phyloP scores from a whole-genome alignment of 2,797 vertebrate genomes.

The Notolabrus celidotus region DNA sequence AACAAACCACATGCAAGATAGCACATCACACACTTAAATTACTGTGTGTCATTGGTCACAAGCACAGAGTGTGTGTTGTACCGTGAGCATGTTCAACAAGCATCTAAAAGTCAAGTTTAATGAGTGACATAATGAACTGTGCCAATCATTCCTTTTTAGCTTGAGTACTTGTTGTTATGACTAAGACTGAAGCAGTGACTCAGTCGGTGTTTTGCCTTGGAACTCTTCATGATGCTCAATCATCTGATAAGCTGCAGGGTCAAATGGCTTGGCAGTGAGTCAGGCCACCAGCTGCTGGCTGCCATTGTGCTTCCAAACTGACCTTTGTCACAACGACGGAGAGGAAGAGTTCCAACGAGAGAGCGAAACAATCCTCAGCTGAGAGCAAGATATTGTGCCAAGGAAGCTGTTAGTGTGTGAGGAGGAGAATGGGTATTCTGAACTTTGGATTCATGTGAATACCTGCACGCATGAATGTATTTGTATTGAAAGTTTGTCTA shows the following conservation, averaged over 20 bases:
- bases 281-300: constrained; percentile 66
- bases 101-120: neutral
- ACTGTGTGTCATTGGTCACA: neutral
- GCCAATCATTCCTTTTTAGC: neutral
- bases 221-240: constrained; percentile 44
- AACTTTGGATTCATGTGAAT: constrained; percentile 5
- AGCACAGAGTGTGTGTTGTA: neutral
- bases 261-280: constrained; percentile 62
- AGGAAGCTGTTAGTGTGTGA: neutral
- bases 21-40: neutral
- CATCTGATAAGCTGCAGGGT: constrained; percentile 46
- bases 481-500: neutral
- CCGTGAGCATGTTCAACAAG: constrained; percentile 2
- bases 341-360: constrained; percentile 39
- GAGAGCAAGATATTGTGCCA: constrained; percentile 40
- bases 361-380: constrained; percentile 50
- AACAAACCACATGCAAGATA: constrained; percentile 1
- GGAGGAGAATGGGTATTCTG: neutral
- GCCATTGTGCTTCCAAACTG: constrained; percentile 66
- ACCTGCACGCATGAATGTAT: neutral
- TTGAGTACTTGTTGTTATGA: constrained; percentile 30
- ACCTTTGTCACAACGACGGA: constrained; percentile 64
- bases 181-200: constrained; percentile 39
- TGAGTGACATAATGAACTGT: neutral
- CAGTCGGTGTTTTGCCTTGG: constrained; percentile 47